Evolutionary conservation across 1,140 invertebrate species (phyloP).

Genomic region (Plectus sambesii): DNA sequence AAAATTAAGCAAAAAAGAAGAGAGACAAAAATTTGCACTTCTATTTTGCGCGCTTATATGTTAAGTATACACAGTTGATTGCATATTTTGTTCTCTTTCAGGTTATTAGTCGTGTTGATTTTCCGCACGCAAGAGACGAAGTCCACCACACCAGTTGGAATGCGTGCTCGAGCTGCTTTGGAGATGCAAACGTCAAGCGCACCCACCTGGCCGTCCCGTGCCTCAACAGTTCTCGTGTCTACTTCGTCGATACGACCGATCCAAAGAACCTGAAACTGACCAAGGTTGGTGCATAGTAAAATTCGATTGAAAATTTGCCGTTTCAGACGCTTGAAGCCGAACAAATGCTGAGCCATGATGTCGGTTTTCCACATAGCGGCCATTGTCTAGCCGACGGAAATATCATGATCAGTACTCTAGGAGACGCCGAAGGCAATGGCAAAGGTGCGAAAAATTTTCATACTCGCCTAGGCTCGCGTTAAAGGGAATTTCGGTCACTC

Average conservation of each 20-base stretch:
- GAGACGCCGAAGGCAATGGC: constrained; percentile 62
- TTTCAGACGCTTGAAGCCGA: constrained; percentile 51
- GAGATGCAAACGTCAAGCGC: constrained; percentile 56
- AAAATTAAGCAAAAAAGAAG: too few species aligned
- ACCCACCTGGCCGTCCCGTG: constrained; percentile 70
- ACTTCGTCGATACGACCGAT: constrained; percentile 68
- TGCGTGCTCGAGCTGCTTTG: constrained; percentile 76
- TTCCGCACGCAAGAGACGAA: constrained; percentile 70
- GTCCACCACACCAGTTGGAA: constrained; percentile 93
- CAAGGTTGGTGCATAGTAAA: constrained; percentile 51
- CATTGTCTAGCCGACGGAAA: constrained; percentile 82
- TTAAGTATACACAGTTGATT: too few species aligned
- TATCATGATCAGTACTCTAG: constrained; percentile 86
- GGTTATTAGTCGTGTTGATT: constrained; percentile 73
- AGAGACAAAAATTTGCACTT: too few species aligned
- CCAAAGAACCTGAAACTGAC: constrained; percentile 56
- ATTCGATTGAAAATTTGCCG: too few species aligned
- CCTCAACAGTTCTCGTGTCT: constrained; percentile 69
- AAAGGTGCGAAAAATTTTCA: too few species aligned
- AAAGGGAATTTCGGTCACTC: too few species aligned
- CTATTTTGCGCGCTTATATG: too few species aligned
- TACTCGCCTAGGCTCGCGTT: too few species aligned
- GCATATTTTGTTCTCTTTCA: too few species aligned
- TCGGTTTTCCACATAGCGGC: constrained; percentile 73
- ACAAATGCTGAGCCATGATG: constrained; percentile 61